phyloP scores from a whole-genome alignment of 2,888 invertebrate species.

The Lasioglossum leucozonium region DNA sequence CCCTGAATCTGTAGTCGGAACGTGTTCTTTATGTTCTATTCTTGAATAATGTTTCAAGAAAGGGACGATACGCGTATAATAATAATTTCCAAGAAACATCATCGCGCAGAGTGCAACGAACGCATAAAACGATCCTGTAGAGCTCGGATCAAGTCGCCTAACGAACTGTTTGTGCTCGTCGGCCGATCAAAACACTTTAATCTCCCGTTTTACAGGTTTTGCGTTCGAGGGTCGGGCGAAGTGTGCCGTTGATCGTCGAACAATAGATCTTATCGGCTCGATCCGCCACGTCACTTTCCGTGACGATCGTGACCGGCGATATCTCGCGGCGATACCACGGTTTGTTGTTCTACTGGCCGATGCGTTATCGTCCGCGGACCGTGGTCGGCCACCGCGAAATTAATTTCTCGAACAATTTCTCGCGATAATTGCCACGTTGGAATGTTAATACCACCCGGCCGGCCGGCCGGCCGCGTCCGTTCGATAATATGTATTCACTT shows the following conservation, averaged over 20 bases:
- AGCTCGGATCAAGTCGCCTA: background rate
- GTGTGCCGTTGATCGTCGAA: conserved; percentile 41
- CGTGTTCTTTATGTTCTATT: too few species aligned
- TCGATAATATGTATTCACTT: conserved; percentile 1
- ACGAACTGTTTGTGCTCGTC: background rate
- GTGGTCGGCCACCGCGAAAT: conserved; percentile 19
- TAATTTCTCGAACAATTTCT: conserved; percentile 26
- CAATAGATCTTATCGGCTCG: conserved; percentile 50
- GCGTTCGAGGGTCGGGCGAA: conserved; percentile 36
- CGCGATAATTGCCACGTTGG: background rate
- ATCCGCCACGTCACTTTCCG: conserved; percentile 50
- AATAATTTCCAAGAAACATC: background rate
- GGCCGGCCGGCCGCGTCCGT: background rate
- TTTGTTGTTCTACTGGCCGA: conserved; percentile 42
- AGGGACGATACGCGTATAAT: too few species aligned
- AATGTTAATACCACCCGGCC: background rate
- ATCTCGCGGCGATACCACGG: conserved; percentile 38
- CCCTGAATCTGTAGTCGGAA: too few species aligned
- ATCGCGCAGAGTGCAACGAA: background rate
- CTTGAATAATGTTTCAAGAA: too few species aligned
- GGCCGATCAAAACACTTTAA: conserved; percentile 51
- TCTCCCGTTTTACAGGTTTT: conserved; percentile 23
- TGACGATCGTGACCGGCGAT: conserved; percentile 46
- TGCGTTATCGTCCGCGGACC: conserved; percentile 10
- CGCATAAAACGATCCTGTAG: background rate